Conservation (phyloP, 92 coral and sea anemone species). For the Epizoanthus scotinus region DNA sequence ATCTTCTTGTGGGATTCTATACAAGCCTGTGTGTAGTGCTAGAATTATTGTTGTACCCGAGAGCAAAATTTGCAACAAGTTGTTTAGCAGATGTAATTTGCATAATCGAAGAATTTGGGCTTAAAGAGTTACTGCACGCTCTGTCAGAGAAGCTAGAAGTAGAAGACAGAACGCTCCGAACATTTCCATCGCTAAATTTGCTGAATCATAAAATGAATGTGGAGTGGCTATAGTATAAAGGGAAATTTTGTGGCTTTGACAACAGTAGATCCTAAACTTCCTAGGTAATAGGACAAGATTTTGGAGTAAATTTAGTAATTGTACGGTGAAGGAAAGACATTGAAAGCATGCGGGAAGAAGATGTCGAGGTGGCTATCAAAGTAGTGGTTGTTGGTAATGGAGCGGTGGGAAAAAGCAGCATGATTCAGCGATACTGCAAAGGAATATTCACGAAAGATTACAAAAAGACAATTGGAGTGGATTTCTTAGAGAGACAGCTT, state of each 20-base stretch:
- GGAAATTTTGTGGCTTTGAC: background rate
- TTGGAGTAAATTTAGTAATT: constrained; percentile 7
- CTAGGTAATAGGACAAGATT: background rate
- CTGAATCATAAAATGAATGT: background rate
- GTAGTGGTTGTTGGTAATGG: constrained; percentile 99
- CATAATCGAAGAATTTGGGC: constrained; percentile 14
- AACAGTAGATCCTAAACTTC: background rate
- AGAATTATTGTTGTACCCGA: background rate
- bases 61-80: constrained; percentile 13
- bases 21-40: background rate
- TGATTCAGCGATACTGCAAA: constrained; percentile 98
- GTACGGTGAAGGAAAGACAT: background rate
- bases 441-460: constrained; percentile 99
- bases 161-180: too few species aligned
- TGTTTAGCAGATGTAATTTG: constrained; percentile 13
- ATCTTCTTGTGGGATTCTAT: background rate
- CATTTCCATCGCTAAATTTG: too few species aligned
- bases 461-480: constrained; percentile 99
- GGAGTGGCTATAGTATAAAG: constrained; percentile 2
- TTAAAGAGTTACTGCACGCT: background rate
- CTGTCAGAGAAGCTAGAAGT: too few species aligned
- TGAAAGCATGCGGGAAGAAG: constrained; percentile 89
- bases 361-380: constrained; percentile 99
- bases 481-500: constrained; percentile 94
- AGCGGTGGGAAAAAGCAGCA: constrained; percentile 98